Conservation (phyloP, 2,113 vertebrate species). For the Menidia beryllina region DNA sequence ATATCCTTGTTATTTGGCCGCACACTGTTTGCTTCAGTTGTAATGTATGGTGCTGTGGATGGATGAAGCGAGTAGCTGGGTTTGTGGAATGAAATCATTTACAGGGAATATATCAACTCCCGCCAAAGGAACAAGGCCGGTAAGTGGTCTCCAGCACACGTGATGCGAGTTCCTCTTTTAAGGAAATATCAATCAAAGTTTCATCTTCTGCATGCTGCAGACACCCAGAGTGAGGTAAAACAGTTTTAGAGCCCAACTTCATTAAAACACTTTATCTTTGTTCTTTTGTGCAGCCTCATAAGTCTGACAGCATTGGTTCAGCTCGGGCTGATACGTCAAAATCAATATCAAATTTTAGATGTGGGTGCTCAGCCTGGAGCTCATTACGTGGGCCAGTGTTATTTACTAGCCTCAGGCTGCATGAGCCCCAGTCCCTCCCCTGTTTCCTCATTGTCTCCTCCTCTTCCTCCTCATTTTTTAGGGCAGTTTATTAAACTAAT, state of each 20-base stretch:
- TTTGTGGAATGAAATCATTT: constrained; percentile 23
- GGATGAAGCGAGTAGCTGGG: constrained; percentile 6
- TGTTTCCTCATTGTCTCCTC: not conserved
- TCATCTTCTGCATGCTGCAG: constrained; percentile 4
- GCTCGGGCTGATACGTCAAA: constrained; percentile 25
- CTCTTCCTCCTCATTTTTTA: constrained; percentile 48
- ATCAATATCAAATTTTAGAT: constrained; percentile 67
- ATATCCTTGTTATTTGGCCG: constrained; percentile 6
- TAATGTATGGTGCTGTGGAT: constrained; percentile 4
- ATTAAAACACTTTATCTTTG: constrained; percentile 53
- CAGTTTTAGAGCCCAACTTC: constrained; percentile 11
- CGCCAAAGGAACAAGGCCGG: not conserved
- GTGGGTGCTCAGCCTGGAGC: constrained; percentile 29
- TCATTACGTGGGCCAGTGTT: constrained; percentile 50
- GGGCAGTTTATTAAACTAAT: constrained; percentile 43
- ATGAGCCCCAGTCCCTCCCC: constrained; percentile 4
- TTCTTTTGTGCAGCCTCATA: constrained; percentile 30
- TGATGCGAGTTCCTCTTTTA: constrained; percentile 1
- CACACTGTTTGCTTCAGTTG: constrained; percentile 2
- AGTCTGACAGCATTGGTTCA: constrained; percentile 34
- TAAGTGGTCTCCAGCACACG: constrained; percentile 30
- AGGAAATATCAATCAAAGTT: constrained; percentile 8
- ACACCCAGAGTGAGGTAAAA: not conserved
- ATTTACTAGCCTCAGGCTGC: constrained; percentile 54
- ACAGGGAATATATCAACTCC: not conserved